phyloP scores from a whole-genome alignment of 2,888 invertebrate species.

The Miltochrista miniata region DNA sequence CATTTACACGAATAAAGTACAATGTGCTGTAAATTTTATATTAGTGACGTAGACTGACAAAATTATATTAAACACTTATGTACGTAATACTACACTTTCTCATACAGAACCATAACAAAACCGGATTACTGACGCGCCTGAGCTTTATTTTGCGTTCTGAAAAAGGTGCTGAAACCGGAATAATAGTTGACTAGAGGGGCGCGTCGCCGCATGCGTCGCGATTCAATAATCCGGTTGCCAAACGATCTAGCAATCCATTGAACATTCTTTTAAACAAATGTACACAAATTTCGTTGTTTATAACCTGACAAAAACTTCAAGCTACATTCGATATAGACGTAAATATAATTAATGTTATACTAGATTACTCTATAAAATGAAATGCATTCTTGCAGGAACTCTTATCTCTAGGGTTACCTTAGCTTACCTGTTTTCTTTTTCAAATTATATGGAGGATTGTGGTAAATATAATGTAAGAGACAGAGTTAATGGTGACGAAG shows the following conservation, averaged over 20 bases:
- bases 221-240: conserved; percentile 35
- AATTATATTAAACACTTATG: conserved; percentile 44
- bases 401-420: conserved; percentile 53
- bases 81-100: conserved; percentile 8
- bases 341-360: conserved; percentile 36
- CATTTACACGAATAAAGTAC: conserved; percentile 14
- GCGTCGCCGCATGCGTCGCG: conserved; percentile 4
- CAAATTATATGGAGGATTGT: conserved; percentile 25
- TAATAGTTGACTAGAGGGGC: neutral
- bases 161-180: conserved; percentile 3
- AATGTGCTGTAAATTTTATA: conserved; percentile 5
- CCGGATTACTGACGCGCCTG: conserved; percentile 20
- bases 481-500: conserved; percentile 49
- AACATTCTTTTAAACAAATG: conserved; percentile 16
- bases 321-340: conserved; percentile 26
- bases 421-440: conserved; percentile 71
- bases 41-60: conserved; percentile 18
- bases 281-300: conserved; percentile 66
- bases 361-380: conserved; percentile 67
- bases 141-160: neutral
- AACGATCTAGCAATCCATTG: conserved; percentile 13
- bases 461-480: conserved; percentile 19
- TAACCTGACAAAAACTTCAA: conserved; percentile 55
- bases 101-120: conserved; percentile 8
- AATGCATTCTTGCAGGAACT: conserved; percentile 71